Evolutionary conservation across 2,888 invertebrate genomes (phyloP), one percentile per base, ranked within the genome.

Genomic region (Alentia gelatinosa): DNA sequence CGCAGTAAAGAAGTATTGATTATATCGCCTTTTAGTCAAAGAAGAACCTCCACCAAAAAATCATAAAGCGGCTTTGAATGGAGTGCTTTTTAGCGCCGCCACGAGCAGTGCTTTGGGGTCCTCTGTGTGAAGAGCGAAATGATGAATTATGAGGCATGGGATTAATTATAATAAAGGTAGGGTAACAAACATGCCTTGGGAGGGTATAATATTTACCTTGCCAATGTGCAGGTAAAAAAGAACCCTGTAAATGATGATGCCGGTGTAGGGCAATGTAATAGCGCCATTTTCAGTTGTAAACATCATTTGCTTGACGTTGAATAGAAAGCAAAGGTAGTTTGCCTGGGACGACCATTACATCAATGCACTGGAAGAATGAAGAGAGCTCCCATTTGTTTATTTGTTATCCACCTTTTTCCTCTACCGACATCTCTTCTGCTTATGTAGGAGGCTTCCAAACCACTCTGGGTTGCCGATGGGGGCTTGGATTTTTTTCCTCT

Each of bases 21-120:
- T 68, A 68, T 68, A 68, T 68, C 33, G 68, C 68, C 68, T 68
- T 42, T 30, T 68, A 68, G 68, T 30, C 68, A 68, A 56, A 56
- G 68, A 68, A 30, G 68, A 68, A 30, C 12, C 33, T 30, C 30
- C 30, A 68, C 68, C n/a, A 68, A 68, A 30, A 68, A 30, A 30
- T 30, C 1, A 9, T 30, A 26, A 68, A 68, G 68, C 68, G 5
- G 68, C 68, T 68, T 68, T 68, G 68, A 68, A 68, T 30, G 26
- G 56, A n/a, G 9, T n/a, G 19, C 5, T 56, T 56, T 56, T 56
- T 56, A 56, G n/a, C 56, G 23, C n/a, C 3, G 56, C 56, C 19
- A 56, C 56, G n/a, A n/a, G 56, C 23, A 56, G 23, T n/a, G 9
- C 19, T 19, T n/a, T n/a, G 23, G 56, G 1, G 56, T 19, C 56